phyloP scores from a whole-genome alignment of 2,888 invertebrate species.

The Epirrhoe alternata region DNA sequence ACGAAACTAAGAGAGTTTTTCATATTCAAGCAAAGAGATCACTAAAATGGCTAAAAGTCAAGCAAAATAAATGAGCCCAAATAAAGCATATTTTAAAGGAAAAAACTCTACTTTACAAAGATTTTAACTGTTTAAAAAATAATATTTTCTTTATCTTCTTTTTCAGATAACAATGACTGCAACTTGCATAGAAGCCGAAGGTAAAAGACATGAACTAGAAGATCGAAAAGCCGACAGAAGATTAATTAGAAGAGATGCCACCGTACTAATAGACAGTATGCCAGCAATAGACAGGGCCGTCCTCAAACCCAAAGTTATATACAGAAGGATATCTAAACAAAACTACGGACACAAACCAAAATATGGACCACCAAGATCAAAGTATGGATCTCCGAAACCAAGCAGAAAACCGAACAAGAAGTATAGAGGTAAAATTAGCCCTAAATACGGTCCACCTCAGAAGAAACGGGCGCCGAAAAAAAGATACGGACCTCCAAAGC shows the following conservation, averaged over 20 bases:
- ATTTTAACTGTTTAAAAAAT: not conserved
- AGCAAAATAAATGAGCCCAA: too few relatives aligned
- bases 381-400: slow-evolving; percentile 54
- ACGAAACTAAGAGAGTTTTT: too few relatives aligned
- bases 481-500: slow-evolving; percentile 52
- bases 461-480: slow-evolving; percentile 53
- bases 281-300: slow-evolving; percentile 54
- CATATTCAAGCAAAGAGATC: not conserved
- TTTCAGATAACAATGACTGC: slow-evolving; percentile 72
- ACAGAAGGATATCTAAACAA: slow-evolving; percentile 54
- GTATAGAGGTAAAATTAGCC: slow-evolving; percentile 50
- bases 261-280: slow-evolving; percentile 61
- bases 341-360: slow-evolving; percentile 55
- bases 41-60: too few relatives aligned
- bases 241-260: slow-evolving; percentile 61
- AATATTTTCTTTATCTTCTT: not conserved
- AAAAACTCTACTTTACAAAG: too few relatives aligned
- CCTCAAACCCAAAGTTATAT: slow-evolving; percentile 63
- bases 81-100: too few relatives aligned
- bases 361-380: slow-evolving; percentile 57
- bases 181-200: slow-evolving; percentile 53
- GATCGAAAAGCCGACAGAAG: slow-evolving; percentile 43
- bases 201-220: slow-evolving; percentile 46
- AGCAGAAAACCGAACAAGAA: slow-evolving; percentile 59
- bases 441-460: slow-evolving; percentile 54